These are phyloP conservation scores for Chironomus riparius DNA, from an alignment of 2,888 invertebrate species.

Conservation along the genomic window DNA sequence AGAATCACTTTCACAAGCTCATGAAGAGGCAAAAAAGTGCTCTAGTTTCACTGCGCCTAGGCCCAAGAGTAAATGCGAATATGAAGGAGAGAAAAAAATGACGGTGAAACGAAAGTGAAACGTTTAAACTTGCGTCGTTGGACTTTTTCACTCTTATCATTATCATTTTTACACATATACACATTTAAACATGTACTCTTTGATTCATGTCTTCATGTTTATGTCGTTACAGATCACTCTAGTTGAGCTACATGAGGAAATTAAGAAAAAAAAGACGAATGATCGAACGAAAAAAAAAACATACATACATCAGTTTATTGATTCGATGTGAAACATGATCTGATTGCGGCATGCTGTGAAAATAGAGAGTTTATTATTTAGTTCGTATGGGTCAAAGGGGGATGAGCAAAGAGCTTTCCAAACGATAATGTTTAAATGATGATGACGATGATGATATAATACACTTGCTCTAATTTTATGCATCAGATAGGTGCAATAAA, in stretches of 20 bases:
- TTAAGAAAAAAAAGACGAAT: not conserved
- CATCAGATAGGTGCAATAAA: too few relatives aligned
- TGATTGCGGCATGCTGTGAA: slow-evolving; percentile 8
- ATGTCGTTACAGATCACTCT: not conserved
- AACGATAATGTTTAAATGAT: not conserved
- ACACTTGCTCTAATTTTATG: too few relatives aligned
- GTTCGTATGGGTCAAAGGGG: not conserved
- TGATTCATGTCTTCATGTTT: not conserved
- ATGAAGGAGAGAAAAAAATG: not conserved
- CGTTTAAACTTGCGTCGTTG: not conserved
- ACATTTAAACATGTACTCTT: not conserved
- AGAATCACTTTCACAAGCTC: slow-evolving; percentile 27
- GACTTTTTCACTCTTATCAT: slow-evolving; percentile 15
- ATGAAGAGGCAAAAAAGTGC: slow-evolving; percentile 21
- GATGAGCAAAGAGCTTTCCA: not conserved
- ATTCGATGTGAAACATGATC: slow-evolving; percentile 4
- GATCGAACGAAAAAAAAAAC: too few relatives aligned
- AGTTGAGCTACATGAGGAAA: slow-evolving; percentile 14
- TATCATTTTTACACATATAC: slow-evolving; percentile 6
- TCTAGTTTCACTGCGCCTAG: slow-evolving; percentile 17
- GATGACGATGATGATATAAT: not conserved
- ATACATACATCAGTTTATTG: not conserved
- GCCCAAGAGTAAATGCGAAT: not conserved
- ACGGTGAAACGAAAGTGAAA: slow-evolving; percentile 26
- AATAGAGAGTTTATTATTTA: not conserved